Evolutionary conservation across 1,140 invertebrate species (phyloP).

Genomic region (Gryon sp.): DNA sequence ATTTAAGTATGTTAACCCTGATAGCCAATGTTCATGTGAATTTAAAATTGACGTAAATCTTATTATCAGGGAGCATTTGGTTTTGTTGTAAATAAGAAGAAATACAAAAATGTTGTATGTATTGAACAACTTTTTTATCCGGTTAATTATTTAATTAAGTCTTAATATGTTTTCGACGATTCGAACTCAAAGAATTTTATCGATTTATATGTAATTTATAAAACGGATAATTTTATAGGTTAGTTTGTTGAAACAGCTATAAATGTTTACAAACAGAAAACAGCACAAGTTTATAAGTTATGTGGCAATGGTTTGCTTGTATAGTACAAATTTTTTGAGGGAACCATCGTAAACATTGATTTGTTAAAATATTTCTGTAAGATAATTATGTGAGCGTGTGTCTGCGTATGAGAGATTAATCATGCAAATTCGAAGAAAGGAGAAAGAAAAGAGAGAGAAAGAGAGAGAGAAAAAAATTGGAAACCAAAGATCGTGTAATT

Average conservation of each 20-base stretch:
- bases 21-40: no score
- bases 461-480: slow-evolving; percentile 8
- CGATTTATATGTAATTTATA: background rate
- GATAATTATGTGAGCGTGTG: slow-evolving; percentile 22
- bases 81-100: no score
- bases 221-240: background rate
- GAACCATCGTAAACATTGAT: slow-evolving; percentile 28
- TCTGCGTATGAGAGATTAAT: slow-evolving; percentile 12
- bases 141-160: no score
- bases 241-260: slow-evolving; percentile 1
- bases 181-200: slow-evolving; percentile 29
- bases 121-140: no score
- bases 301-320: background rate
- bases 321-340: slow-evolving; percentile 27
- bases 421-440: no score
- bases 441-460: no score
- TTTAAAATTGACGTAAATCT: no score
- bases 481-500: slow-evolving; percentile 22
- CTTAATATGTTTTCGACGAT: slow-evolving; percentile 32
- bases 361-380: slow-evolving; percentile 13
- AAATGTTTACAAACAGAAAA: no score
- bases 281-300: slow-evolving; percentile 15
- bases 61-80: no score
- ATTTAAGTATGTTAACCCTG: no score
- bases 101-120: no score